Evolutionary conservation across 2,113 vertebrate species (phyloP).

Genomic region (Leucosticte australis): DNA sequence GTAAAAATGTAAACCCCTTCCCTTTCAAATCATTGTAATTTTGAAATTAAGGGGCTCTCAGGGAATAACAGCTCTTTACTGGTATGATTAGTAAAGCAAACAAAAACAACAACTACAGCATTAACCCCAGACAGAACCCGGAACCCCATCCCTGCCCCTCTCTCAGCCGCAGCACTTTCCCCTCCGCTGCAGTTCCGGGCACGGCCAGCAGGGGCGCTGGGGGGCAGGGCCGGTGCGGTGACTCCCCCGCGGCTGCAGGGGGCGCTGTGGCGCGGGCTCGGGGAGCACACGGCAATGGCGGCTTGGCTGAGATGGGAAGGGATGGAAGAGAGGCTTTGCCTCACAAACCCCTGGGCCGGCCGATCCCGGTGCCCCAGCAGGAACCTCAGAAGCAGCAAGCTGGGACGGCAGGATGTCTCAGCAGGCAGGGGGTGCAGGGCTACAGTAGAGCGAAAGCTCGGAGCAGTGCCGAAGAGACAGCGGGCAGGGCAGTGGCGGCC

Average conservation of each 20-base stretch:
- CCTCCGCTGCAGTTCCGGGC: not conserved
- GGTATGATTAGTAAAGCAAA: not conserved
- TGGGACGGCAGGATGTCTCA: not conserved
- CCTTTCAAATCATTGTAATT: not conserved
- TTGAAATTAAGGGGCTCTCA: not conserved
- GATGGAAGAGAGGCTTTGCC: not conserved
- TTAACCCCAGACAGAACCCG: not conserved
- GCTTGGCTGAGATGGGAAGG: not conserved
- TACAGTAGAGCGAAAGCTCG: not conserved
- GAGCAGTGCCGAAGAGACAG: not conserved
- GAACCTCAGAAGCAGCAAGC: not conserved
- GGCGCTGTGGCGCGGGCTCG: not conserved
- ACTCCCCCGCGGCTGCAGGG: not conserved
- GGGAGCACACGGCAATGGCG: not conserved
- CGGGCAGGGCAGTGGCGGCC: not conserved
- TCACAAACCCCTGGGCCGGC: not conserved
- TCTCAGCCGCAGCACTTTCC: not conserved
- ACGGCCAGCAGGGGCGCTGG: not conserved
- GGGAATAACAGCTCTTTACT: not conserved
- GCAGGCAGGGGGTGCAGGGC: not conserved
- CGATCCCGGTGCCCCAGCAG: not conserved
- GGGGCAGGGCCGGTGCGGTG: not conserved
- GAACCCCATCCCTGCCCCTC: accelerated
- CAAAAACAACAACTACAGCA: not conserved
- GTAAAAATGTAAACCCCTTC: not conserved